A percentile compares a stretch with the other conserved stretches of the same genome.
These are phyloP conservation scores for Ochotona princeps DNA, from an alignment of 2,113 vertebrate species.

Conservation along the genomic window DNA sequence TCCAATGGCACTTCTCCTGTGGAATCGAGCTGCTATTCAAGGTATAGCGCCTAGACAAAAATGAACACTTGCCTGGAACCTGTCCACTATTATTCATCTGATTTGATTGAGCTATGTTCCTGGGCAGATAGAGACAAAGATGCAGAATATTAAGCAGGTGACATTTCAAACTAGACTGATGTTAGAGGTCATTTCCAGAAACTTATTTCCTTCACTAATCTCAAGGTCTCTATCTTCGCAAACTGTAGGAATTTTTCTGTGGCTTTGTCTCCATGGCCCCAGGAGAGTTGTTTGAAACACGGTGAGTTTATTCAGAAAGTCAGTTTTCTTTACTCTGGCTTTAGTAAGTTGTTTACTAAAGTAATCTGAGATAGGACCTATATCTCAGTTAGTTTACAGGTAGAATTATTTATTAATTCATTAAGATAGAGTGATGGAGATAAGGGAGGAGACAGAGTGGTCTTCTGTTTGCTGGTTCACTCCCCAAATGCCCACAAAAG, in stretches of 20 bases:
- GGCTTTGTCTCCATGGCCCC: conserved; percentile 53
- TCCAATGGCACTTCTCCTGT: conserved; percentile 81
- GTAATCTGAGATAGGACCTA: conserved; percentile 33
- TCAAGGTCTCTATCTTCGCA: conserved; percentile 11
- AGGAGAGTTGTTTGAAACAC: conserved; percentile 53
- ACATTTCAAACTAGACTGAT: not conserved
- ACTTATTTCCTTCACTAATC: conserved; percentile 44
- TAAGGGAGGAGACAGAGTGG: too few relatives aligned
- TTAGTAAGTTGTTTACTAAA: conserved; percentile 41
- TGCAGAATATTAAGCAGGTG: not conserved
- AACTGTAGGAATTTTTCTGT: conserved; percentile 6
- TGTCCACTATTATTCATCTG: conserved; percentile 1
- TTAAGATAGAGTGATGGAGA: too few relatives aligned
- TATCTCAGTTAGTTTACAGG: conserved; percentile 1
- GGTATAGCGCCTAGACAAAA: conserved; percentile 75
- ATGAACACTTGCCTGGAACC: not conserved
- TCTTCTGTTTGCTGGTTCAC: too few relatives aligned
- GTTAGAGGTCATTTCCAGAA: conserved; percentile 50
- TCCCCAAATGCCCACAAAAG: too few relatives aligned
- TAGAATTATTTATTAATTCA: conserved; percentile 22
- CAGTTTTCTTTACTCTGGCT: not conserved
- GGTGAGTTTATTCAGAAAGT: conserved; percentile 52
- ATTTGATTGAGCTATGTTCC: conserved; percentile 6
- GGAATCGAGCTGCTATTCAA: conserved; percentile 84
- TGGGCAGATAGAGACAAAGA: not conserved